A percentile compares a stretch with the other conserved stretches of the same genome.
phyloP scores from a whole-genome alignment of 2,797 vertebrate genomes.

The Eulemur mongoz region DNA sequence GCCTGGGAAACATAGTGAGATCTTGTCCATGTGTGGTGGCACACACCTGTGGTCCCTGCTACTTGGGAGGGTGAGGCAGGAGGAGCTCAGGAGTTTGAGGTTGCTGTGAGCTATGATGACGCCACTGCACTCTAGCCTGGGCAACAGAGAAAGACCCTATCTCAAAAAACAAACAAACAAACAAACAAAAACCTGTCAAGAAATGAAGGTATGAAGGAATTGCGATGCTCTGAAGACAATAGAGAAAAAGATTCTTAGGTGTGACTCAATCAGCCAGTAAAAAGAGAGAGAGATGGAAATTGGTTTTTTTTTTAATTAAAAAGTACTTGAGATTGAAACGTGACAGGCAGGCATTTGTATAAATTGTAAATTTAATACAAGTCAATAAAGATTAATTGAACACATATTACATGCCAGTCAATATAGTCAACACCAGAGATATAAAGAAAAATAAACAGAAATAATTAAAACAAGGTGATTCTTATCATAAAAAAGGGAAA shows the following conservation, averaged over 20 bases:
- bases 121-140: too few species aligned
- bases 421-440: background rate
- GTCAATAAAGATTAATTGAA: slow-evolving; percentile 30
- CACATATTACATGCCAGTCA: background rate
- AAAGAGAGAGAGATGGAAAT: background rate
- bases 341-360: background rate
- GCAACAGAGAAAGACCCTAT: too few species aligned
- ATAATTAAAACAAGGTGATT: background rate
- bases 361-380: background rate
- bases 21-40: too few species aligned
- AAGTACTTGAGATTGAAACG: background rate
- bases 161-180: too few species aligned
- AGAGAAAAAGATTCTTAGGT: background rate
- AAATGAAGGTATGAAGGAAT: background rate
- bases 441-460: slow-evolving; percentile 1
- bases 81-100: too few species aligned
- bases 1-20: too few species aligned
- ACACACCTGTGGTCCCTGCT: too few species aligned
- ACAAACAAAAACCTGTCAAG: background rate
- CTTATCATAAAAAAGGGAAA: slow-evolving; percentile 23
- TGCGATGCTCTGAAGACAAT: background rate
- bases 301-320: slow-evolving; percentile 3
- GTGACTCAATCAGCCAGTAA: background rate
- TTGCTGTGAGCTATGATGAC: too few species aligned
- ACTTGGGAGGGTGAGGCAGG: too few species aligned